phyloP scores from a whole-genome alignment of 2,888 invertebrate genomes.

The Tipula helvola region DNA sequence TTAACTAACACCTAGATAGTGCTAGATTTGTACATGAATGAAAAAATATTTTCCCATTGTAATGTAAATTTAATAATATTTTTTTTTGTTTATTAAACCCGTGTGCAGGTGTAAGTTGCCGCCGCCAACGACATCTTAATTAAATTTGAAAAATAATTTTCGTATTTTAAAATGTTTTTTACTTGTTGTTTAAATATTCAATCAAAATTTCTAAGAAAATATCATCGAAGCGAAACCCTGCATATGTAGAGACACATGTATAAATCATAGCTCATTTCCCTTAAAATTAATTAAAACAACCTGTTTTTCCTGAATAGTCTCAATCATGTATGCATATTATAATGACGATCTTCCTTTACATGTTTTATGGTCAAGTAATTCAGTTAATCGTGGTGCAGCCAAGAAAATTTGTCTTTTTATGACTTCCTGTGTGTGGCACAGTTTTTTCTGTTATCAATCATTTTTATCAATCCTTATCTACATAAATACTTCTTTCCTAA shows the following conservation, averaged over 20 bases:
- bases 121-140: not conserved
- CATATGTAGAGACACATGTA: not conserved
- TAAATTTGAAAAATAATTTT: not conserved
- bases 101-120: not conserved
- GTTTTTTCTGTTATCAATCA: not conserved
- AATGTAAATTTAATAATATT: not conserved
- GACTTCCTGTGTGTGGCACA: not conserved
- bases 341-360: not conserved
- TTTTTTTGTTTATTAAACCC: too few relatives aligned
- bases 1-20: not conserved
- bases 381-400: not conserved
- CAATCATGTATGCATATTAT: not conserved
- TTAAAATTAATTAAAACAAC: not conserved
- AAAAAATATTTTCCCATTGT: not conserved
- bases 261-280: not conserved
- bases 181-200: not conserved
- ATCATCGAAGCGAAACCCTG: not conserved
- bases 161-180: not conserved
- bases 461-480: not conserved
- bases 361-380: not conserved
- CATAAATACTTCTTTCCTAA: not conserved
- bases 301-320: not conserved
- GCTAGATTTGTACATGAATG: not conserved
- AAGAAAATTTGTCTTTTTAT: not conserved
- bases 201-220: not conserved